Evolutionary conservation across 2,113 vertebrate species (phyloP).

Genomic region (Stigmatopora nigra): DNA sequence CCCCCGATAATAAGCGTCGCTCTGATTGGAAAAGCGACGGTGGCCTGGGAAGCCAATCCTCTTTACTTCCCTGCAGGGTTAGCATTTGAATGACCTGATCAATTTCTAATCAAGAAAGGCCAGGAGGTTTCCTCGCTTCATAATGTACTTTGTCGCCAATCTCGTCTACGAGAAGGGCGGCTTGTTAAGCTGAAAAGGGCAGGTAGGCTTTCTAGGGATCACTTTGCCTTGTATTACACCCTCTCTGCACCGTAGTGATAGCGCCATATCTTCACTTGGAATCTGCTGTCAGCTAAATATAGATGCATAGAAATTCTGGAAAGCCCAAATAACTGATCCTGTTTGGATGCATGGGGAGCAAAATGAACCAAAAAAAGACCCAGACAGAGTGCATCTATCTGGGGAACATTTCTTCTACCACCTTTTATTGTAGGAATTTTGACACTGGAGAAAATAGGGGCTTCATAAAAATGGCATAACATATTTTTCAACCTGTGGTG

Average conservation of each 20-base stretch:
- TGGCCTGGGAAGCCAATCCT: conserved; percentile 32
- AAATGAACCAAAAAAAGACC: conserved; percentile 24
- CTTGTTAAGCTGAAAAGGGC: conserved; percentile 23
- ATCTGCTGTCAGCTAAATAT: conserved; percentile 40
- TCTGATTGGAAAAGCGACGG: conserved; percentile 27
- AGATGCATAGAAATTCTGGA: conserved; percentile 18
- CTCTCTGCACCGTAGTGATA: conserved; percentile 10
- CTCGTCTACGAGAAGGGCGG: conserved; percentile 19
- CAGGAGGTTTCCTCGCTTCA: conserved; percentile 26
- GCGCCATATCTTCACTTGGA: conserved; percentile 19
- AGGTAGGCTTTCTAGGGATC: conserved; percentile 12
- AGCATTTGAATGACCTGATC: conserved; percentile 55
- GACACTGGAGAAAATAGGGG: not conserved
- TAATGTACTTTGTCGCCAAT: conserved; percentile 39
- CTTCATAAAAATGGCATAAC: not conserved
- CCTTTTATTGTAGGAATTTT: conserved; percentile 21
- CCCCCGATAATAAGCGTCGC: conserved; percentile 38
- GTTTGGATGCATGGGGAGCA: conserved; percentile 38
- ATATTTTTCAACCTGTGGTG: not conserved
- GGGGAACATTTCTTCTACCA: conserved; percentile 8
- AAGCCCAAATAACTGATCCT: conserved; percentile 22
- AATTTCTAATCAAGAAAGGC: conserved; percentile 57
- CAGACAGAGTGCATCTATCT: conserved; percentile 24
- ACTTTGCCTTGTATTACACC: conserved; percentile 18
- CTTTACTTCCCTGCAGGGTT: conserved; percentile 35